Evolutionary conservation across 1,140 invertebrate species (phyloP).

Genomic region (Solenopsis invicta): DNA sequence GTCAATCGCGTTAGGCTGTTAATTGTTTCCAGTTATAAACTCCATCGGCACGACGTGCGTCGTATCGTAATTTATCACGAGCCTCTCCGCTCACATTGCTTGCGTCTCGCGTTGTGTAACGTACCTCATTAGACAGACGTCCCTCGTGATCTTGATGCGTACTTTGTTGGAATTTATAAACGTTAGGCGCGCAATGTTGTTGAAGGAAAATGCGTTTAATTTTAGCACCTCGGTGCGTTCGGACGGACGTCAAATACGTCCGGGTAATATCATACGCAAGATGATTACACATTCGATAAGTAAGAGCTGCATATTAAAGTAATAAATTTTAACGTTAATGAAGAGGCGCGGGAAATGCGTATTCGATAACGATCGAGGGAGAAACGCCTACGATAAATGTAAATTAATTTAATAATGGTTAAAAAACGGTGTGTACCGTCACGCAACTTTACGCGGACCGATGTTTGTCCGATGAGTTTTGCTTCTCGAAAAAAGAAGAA

Average conservation of each 20-base stretch:
- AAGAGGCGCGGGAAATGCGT: background rate
- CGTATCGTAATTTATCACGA: slow-evolving; percentile 37
- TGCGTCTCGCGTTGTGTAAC: slow-evolving; percentile 34
- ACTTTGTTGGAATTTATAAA: slow-evolving; percentile 48
- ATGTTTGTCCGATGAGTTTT: background rate
- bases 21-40: slow-evolving; percentile 40
- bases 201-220: slow-evolving; percentile 57
- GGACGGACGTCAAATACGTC: background rate
- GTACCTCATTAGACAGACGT: slow-evolving; percentile 16
- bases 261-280: slow-evolving; percentile 19
- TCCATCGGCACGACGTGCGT: background rate
- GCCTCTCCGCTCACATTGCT: background rate
- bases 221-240: slow-evolving; percentile 41
- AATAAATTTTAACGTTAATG: slow-evolving; percentile 20
- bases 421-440: background rate
- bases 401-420: background rate
- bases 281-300: background rate
- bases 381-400: background rate
- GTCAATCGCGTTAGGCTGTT: slow-evolving; percentile 23
- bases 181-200: slow-evolving; percentile 7
- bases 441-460: background rate
- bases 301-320: background rate
- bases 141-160: slow-evolving; percentile 10
- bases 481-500: background rate
- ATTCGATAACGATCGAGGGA: background rate